Conservation (phyloP, 2,113 vertebrate genomes). For the Ibidorhyncha struthersii region DNA sequence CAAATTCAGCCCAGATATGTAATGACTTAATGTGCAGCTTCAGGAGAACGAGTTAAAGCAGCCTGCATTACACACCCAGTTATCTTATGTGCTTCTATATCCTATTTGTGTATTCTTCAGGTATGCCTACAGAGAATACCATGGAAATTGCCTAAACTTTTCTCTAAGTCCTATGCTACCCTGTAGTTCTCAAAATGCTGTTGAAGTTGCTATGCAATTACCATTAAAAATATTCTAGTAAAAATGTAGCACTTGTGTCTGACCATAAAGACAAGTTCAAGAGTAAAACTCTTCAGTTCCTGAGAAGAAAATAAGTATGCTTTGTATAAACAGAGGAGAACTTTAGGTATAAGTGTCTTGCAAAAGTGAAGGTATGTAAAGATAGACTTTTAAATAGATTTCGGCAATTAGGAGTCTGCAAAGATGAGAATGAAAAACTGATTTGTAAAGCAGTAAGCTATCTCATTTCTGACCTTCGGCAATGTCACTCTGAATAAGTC, state of each 20-base stretch:
- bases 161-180: not conserved
- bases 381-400: not conserved
- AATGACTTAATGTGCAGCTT: not conserved
- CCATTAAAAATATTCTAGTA: not conserved
- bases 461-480: not conserved
- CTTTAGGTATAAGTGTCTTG: not conserved
- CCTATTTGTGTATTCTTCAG: not conserved
- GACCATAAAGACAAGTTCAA: not conserved
- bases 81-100: not conserved
- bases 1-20: not conserved
- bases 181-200: not conserved
- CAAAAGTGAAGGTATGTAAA: not conserved
- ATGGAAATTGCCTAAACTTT: not conserved
- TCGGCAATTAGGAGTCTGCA: not conserved
- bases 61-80: not conserved
- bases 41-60: not conserved
- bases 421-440: not conserved
- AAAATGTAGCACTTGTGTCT: not conserved
- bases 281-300: not conserved
- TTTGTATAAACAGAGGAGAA: not conserved
- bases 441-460: not conserved
- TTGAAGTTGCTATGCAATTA: not conserved
- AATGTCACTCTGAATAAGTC: not conserved
- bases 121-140: not conserved
- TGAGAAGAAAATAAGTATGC: not conserved